These are phyloP conservation scores for Sycophila texana DNA, from an alignment of 2,888 invertebrate species.

Conservation along the genomic window DNA sequence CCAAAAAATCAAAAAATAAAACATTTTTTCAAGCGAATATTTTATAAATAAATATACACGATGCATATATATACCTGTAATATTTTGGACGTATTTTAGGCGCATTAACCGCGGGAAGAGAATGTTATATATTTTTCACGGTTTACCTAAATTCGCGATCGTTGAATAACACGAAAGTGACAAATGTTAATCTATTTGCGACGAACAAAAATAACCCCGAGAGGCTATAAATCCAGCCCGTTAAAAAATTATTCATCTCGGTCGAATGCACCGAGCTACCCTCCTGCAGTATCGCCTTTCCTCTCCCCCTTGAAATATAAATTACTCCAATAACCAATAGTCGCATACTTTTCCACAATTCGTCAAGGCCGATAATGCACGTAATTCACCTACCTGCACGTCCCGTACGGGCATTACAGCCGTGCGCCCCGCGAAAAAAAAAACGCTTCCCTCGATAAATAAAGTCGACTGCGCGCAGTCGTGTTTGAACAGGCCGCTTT, in stretches of 20 bases:
- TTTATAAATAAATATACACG: too few relatives aligned
- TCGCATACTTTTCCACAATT: constrained; percentile 37
- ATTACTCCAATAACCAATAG: constrained; percentile 17
- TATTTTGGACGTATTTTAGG: too few relatives aligned
- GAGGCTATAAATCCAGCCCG: neutral
- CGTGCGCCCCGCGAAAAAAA: neutral
- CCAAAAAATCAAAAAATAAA: too few relatives aligned
- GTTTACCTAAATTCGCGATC: too few relatives aligned
- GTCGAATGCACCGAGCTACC: neutral
- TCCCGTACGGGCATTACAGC: neutral
- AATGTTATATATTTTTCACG: too few relatives aligned
- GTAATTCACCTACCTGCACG: constrained; percentile 12
- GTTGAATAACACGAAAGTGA: neutral
- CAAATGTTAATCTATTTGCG: neutral
- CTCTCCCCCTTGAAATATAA: neutral
- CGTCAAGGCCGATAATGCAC: constrained; percentile 20
- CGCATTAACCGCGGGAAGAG: too few relatives aligned
- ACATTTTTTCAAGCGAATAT: too few relatives aligned
- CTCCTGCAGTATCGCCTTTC: neutral
- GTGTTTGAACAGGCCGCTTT: constrained; percentile 23
- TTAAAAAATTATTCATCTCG: neutral
- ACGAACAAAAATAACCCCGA: neutral
- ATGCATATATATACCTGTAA: too few relatives aligned
- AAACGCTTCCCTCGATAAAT: constrained; percentile 27
- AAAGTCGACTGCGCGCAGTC: neutral